Base-by-base conservation (phyloP, 2,797 vertebrate genomes). In the Chelonia mydas region DNA sequence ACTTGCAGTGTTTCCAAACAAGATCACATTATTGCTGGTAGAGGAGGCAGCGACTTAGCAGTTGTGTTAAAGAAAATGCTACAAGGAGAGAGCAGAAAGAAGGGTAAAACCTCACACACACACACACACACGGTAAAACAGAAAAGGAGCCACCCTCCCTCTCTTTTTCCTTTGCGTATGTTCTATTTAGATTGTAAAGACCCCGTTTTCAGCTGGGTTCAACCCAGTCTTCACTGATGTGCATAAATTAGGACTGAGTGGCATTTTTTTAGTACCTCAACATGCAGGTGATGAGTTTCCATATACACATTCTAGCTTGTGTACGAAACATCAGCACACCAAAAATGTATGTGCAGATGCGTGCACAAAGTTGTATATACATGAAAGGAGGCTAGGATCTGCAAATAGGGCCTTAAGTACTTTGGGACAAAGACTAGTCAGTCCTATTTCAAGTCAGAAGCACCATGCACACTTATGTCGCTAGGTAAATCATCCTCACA, bases 261-360 rank as follows among this genome's bases (percentile, higher is more conserved):
- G 2, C 86, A 17, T 79, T 76, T 9, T 5, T 8, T 84, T 1
- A 7, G 7, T 61, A 83, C 25, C 12, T 10, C 7, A 76, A 92
- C 81, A 53, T 0, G 0, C 0, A 3, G 0, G 21, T n/a, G 57
- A 28, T 59, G 27, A 31, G 9, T 33, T 28, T 93, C 11, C 31
- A 78, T 3, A 15, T 37, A 91, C 53, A 13, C 37, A 76, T 45
- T 41, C 27, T 12, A 31, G 59, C 57, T 59, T 59, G 27, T 37
- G 57, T 45, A 94, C 9, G 13, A 0, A 0, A 28, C 16, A 65
- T 90, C 27, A 53, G 1, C 41, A 33, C 27, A 55, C 12, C 25
- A 81, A 81, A 59, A 59, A 6, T 31, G 1, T 28, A 5, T 31
- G 57, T 31, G 12, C 7, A 83, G 49, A 88, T 57, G 85, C 0